phyloP scores from a whole-genome alignment of 2,797 vertebrate species.

The Hippocampus kuda region DNA sequence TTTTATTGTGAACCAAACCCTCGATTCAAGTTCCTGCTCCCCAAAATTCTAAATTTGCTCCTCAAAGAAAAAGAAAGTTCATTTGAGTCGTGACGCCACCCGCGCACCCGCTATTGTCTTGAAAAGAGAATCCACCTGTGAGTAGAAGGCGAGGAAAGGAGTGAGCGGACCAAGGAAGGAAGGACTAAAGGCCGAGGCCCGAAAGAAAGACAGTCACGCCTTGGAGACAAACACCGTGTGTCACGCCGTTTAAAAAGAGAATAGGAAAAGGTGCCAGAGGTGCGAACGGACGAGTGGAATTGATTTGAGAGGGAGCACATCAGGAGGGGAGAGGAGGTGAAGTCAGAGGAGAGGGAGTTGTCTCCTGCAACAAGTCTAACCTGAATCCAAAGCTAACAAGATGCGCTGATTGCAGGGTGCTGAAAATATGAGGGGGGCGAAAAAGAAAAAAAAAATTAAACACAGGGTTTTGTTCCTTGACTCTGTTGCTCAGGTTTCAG shows the following conservation, averaged over 20 bases:
- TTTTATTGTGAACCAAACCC: too few species aligned
- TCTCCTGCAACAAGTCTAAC: constrained; percentile 67
- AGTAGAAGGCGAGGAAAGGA: constrained; percentile 5
- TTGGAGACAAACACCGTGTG: constrained; percentile 43
- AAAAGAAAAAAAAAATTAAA: constrained; percentile 51
- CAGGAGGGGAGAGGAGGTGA: background rate
- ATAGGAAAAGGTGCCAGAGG: constrained; percentile 41
- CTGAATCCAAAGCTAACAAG: constrained; percentile 70
- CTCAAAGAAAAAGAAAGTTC: too few species aligned
- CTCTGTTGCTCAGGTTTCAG: constrained; percentile 45
- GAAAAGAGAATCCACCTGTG: constrained; percentile 43
- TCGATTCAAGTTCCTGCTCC: too few species aligned
- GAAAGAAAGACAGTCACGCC: constrained; percentile 28
- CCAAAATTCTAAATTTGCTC: too few species aligned
- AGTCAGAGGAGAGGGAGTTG: constrained; percentile 33
- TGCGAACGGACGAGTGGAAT: constrained; percentile 36
- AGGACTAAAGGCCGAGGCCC: constrained; percentile 5
- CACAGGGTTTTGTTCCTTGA: constrained; percentile 52
- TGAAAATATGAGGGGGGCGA: constrained; percentile 63
- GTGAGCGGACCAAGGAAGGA: background rate
- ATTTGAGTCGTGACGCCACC: background rate
- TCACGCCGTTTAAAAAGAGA: constrained; percentile 46
- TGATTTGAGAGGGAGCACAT: constrained; percentile 24
- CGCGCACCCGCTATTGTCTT: constrained; percentile 50
- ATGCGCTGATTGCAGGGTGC: constrained; percentile 65